These are phyloP conservation scores for Plebejus argus DNA, from an alignment of 2,888 invertebrate species.

Conservation along the genomic window DNA sequence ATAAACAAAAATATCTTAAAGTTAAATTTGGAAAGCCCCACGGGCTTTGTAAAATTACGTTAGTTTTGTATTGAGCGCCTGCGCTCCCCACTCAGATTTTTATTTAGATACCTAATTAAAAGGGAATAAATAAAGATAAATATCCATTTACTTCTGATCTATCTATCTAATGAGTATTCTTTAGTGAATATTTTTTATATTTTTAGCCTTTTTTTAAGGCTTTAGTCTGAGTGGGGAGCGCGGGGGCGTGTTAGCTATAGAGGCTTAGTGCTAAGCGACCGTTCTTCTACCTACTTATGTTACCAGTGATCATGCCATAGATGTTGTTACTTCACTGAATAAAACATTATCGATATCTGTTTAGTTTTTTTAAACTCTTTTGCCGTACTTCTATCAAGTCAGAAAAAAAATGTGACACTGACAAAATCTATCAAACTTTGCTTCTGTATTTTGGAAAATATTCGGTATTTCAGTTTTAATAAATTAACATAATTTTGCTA, in stretches of 20 bases:
- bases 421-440: conserved; percentile 16
- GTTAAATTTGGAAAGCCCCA: conserved; percentile 7
- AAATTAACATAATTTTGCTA: too few relatives aligned
- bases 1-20: conserved; percentile 12
- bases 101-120: not conserved
- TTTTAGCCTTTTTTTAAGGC: not conserved
- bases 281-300: conserved; percentile 59
- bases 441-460: not conserved
- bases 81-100: not conserved
- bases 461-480: not conserved
- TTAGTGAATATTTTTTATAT: not conserved
- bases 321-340: conserved; percentile 75
- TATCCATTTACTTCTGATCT: not conserved
- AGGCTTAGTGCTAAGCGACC: conserved; percentile 63
- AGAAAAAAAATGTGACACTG: conserved; percentile 16
- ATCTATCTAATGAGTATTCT: too few relatives aligned
- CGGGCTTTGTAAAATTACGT: conserved; percentile 8
- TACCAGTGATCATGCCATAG: conserved; percentile 80
- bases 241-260: conserved; percentile 45
- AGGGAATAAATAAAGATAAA: not conserved
- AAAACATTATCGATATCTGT: conserved; percentile 58
- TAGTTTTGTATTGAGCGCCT: conserved; percentile 4
- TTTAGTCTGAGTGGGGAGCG: not conserved
- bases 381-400: conserved; percentile 9
- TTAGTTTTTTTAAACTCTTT: conserved; percentile 47